Conservation (phyloP, 1,140 invertebrate species). For the Heterodera schachtii region DNA sequence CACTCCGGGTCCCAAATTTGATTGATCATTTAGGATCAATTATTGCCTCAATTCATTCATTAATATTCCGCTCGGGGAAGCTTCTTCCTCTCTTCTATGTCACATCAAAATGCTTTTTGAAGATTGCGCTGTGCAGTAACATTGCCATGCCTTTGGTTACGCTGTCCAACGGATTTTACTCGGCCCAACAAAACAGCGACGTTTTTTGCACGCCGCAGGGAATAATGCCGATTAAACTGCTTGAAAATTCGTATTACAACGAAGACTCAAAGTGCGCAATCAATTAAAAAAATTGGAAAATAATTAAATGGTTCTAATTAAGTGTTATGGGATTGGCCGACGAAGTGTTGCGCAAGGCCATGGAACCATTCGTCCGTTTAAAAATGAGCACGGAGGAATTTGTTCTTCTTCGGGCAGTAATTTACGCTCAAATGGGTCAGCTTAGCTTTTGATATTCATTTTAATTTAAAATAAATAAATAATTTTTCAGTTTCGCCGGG, state of each 20-base stretch:
- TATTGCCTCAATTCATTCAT: too few species aligned
- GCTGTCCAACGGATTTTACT: background rate
- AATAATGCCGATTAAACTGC: background rate
- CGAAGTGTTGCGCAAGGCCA: background rate
- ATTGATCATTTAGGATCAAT: too few species aligned
- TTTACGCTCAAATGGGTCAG: constrained; percentile 9
- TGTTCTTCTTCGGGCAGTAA: background rate
- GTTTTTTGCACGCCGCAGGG: background rate
- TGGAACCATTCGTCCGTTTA: too few species aligned
- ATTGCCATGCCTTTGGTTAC: constrained; percentile 5
- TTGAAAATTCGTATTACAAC: background rate
- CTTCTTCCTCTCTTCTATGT: background rate
- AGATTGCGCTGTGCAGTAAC: constrained; percentile 6
- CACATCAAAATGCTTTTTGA: background rate
- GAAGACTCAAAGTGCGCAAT: background rate
- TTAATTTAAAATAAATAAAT: too few species aligned
- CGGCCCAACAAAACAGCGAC: background rate
- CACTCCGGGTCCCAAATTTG: too few species aligned
- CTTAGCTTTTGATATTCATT: too few species aligned
- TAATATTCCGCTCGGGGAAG: too few species aligned
- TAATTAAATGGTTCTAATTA: background rate
- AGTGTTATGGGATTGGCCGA: background rate
- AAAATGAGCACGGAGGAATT: too few species aligned
- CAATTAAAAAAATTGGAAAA: background rate
- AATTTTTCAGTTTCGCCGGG: background rate